Evolutionary conservation across 1,140 invertebrate genomes (phyloP).

Genomic region (Caligus rogercresseyi): DNA sequence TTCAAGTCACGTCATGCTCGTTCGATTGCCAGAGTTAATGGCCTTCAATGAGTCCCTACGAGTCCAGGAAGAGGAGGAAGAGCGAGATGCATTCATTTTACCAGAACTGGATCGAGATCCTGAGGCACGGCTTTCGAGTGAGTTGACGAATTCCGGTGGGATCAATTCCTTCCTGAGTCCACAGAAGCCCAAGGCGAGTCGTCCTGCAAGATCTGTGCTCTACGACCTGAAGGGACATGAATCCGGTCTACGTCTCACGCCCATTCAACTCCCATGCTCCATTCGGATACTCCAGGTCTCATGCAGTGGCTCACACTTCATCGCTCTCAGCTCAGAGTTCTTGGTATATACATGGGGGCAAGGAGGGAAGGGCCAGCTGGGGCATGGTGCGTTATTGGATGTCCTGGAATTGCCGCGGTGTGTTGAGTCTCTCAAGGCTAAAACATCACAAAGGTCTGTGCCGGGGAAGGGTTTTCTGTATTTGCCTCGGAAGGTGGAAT

Average conservation of each 20-base stretch:
- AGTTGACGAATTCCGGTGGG: neutral
- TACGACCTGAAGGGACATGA: constrained; percentile 39
- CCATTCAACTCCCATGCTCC: constrained; percentile 37
- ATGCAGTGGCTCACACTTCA: constrained; percentile 44
- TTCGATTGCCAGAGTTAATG: constrained; percentile 38
- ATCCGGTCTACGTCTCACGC: constrained; percentile 34
- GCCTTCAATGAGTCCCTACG: constrained; percentile 26
- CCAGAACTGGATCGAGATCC: neutral
- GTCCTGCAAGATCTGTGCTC: constrained; percentile 34
- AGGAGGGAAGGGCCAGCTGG: constrained; percentile 46
- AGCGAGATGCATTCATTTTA: constrained; percentile 9
- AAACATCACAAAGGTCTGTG: constrained; percentile 39
- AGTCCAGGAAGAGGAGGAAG: constrained; percentile 27
- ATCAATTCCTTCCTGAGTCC: neutral
- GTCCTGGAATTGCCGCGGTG: constrained; percentile 37
- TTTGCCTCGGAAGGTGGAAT: constrained; percentile 40
- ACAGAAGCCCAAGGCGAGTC: neutral
- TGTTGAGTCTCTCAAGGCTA: constrained; percentile 40
- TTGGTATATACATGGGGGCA: constrained; percentile 52
- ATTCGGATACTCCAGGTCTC: constrained; percentile 35
- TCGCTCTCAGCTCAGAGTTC: constrained; percentile 45
- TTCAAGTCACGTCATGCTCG: constrained; percentile 35
- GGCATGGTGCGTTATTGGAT: constrained; percentile 38
- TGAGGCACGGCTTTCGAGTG: neutral
- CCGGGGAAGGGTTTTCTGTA: constrained; percentile 34